Base-by-base conservation (phyloP, 2,888 invertebrate genomes). In the Leuctra nigra region DNA sequence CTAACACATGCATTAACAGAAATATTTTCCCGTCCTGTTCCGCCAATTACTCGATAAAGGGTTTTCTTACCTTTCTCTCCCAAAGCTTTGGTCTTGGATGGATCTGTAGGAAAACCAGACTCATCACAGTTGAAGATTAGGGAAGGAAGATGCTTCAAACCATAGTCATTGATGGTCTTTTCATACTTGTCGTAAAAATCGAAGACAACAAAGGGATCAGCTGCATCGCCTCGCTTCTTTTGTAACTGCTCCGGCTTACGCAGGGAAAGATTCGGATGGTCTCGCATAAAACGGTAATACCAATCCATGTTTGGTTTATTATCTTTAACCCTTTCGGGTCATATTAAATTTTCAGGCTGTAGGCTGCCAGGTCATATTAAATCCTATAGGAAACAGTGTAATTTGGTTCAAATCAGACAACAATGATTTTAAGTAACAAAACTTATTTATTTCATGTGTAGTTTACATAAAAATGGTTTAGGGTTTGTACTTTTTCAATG, bases 51-150 rank as follows among this genome's bases (percentile, higher is more conserved):
- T 36, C 48, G 48, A 16, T 47, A 50, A 50, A 47, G 33, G 2
- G 47, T 13, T 48, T 47, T 47, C 16, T 47, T 50, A 11, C 55
- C 35, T n/a, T 55, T 48, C 23, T 36, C 18, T n/a, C 55, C 55
- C 25, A 55, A 11, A 20, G 47, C 55, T 50, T 24, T 22, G 2
- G 6, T 6, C 23, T 47, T 55, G 4, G 35, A 50, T 1, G 55
- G 55, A 23, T 55, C 48, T 16, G 35, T 55, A 20, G 46, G 46
- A 22, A 29, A 55, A 14, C 48, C 55, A 9, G 23, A 23, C 23
- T 50, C 36, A n/a, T 55, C 39, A 36, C 47, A 33, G 25, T 55
- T 55, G 18, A 35, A 55, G 16, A 55, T n/a, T n/a, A 55, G 38
- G 16, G 13, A 23, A 13, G 47, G 35, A 22, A n/a, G 14, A 14